phyloP scores from a whole-genome alignment of 2,113 vertebrate species.

The Leptobrachium leishanense region DNA sequence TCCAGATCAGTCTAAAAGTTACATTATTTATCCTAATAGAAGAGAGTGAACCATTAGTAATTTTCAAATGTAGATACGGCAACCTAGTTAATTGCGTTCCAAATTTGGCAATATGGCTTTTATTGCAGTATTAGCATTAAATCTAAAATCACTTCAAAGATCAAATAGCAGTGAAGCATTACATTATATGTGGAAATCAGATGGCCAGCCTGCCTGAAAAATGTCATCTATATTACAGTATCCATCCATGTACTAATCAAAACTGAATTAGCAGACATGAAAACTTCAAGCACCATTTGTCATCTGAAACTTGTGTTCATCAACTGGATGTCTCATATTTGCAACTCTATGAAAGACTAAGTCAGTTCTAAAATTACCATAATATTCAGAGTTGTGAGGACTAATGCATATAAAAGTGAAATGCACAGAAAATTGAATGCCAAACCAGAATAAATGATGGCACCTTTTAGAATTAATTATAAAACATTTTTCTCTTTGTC shows the following conservation, averaged over 20 bases:
- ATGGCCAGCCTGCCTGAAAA: conserved; percentile 69
- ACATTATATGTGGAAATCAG: conserved; percentile 64
- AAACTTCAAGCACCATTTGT: conserved; percentile 71
- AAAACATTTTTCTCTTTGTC: conserved; percentile 55
- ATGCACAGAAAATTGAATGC: conserved; percentile 73
- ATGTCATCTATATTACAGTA: conserved; percentile 74
- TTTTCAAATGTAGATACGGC: conserved; percentile 50
- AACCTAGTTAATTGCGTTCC: conserved; percentile 56
- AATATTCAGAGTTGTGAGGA: conserved; percentile 69
- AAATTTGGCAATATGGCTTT: conserved; percentile 57
- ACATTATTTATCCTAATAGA: conserved; percentile 50
- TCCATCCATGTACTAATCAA: conserved; percentile 75
- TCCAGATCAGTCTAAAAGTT: neutral
- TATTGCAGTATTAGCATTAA: conserved; percentile 62
- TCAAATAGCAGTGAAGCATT: conserved; percentile 70
- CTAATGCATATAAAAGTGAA: conserved; percentile 80
- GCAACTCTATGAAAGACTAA: conserved; percentile 69
- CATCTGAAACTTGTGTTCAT: conserved; percentile 70
- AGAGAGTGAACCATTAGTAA: conserved; percentile 49
- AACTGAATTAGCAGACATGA: conserved; percentile 76
- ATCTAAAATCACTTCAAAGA: conserved; percentile 70
- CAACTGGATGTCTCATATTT: conserved; percentile 61
- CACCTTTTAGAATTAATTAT: conserved; percentile 71
- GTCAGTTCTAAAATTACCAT: conserved; percentile 73
- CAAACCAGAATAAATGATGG: conserved; percentile 70